A percentile compares a stretch with the other conserved stretches of the same genome.
Conservation (phyloP, 2,113 vertebrate genomes). For the Sceloporus tristichus region DNA sequence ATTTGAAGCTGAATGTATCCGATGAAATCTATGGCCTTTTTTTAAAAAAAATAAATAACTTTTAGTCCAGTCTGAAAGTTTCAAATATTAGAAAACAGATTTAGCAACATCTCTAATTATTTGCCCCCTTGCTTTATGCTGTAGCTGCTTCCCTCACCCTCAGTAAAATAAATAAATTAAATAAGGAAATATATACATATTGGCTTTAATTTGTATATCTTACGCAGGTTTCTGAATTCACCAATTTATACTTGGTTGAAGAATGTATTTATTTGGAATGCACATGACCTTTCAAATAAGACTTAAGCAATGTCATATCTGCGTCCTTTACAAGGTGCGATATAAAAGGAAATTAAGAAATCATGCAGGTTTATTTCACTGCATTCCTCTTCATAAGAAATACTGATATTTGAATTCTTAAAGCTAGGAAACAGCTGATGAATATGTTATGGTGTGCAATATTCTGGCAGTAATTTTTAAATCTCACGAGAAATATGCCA, state of each 20-base stretch:
- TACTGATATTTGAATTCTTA: slow-evolving; percentile 58
- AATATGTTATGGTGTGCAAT: slow-evolving; percentile 54
- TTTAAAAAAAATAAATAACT: no score
- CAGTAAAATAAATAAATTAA: no score
- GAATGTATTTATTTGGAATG: background rate
- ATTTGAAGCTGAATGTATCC: no score
- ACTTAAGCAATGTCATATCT: slow-evolving; percentile 28
- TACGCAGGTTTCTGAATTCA: slow-evolving; percentile 2
- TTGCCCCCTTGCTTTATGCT: no score
- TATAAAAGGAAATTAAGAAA: slow-evolving; percentile 6
- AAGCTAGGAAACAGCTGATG: slow-evolving; percentile 50
- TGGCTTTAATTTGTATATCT: background rate
- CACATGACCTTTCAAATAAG: background rate
- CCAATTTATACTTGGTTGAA: background rate
- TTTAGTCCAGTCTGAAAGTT: no score
- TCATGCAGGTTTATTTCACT: slow-evolving; percentile 42
- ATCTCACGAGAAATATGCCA: slow-evolving; percentile 48
- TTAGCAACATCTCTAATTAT: no score
- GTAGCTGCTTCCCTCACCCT: no score
- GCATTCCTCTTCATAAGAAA: slow-evolving; percentile 24
- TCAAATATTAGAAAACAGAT: no score
- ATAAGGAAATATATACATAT: background rate
- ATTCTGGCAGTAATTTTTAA: slow-evolving; percentile 49
- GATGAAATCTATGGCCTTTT: no score
- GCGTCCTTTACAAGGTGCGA: slow-evolving; percentile 45